A percentile compares a stretch with the other conserved stretches of the same genome.
Evolutionary conservation across 2,797 vertebrate species (phyloP).

Genomic region (Platyrinchus mystaceus): DNA sequence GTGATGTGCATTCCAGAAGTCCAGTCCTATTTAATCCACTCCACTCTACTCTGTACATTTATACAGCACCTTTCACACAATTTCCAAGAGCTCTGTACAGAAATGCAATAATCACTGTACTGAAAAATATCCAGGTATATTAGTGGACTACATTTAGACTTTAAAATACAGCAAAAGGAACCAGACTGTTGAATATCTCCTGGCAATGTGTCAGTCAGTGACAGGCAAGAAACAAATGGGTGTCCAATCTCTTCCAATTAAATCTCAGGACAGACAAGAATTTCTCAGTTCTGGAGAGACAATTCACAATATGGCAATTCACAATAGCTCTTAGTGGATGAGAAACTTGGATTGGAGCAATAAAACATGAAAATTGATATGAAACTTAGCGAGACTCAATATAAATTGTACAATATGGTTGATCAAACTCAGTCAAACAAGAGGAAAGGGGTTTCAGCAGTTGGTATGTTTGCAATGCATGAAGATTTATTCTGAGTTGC

Average conservation of each 20-base stretch:
- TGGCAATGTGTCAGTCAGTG: background rate
- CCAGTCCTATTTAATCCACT: conserved; percentile 41
- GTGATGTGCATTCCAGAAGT: conserved; percentile 67
- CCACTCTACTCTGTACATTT: conserved; percentile 51
- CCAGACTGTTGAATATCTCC: background rate
- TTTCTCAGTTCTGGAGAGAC: background rate
- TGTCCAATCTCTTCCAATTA: background rate
- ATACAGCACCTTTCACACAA: conserved; percentile 11
- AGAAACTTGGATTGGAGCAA: background rate
- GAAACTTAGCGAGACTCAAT: background rate
- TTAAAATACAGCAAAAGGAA: background rate
- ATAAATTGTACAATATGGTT: background rate
- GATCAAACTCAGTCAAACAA: background rate
- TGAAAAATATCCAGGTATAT: conserved; percentile 3
- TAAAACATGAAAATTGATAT: background rate
- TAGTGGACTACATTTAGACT: background rate
- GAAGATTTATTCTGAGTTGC: background rate
- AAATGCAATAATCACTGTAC: conserved; percentile 25
- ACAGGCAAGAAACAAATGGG: background rate
- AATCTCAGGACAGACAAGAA: background rate
- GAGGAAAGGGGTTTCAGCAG: background rate
- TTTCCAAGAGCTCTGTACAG: conserved; percentile 23
- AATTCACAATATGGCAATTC: background rate
- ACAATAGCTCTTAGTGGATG: background rate
- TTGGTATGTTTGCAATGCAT: background rate